phyloP scores from a whole-genome alignment of 2,113 vertebrate species.

The Epinephelus fuscoguttatus region DNA sequence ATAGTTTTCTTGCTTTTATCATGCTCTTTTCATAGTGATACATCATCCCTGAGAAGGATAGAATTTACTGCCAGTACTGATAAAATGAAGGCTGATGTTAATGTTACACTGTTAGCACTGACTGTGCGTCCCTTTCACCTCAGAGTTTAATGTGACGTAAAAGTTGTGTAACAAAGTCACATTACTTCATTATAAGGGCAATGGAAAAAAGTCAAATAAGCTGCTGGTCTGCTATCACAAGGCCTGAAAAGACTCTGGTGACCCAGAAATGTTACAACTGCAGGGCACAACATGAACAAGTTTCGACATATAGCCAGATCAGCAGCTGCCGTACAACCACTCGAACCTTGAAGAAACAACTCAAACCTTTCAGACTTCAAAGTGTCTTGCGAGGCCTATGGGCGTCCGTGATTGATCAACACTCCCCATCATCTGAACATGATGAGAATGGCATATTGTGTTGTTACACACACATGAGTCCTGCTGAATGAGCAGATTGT shows the following conservation, averaged over 20 bases:
- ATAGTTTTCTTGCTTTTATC: neutral
- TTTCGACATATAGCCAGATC: slow-evolving; percentile 20
- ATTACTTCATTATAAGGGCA: neutral
- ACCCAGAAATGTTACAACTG: neutral
- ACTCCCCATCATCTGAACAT: slow-evolving; percentile 21
- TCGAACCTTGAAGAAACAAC: slow-evolving; percentile 22
- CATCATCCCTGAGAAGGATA: neutral
- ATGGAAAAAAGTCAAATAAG: neutral
- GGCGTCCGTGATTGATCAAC: slow-evolving; percentile 1
- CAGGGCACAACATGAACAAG: neutral
- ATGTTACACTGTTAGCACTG: neutral
- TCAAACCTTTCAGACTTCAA: slow-evolving; percentile 34
- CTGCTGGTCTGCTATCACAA: slow-evolving; percentile 30
- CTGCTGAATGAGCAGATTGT: slow-evolving; percentile 28
- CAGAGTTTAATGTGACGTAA: neutral
- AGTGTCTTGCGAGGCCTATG: neutral
- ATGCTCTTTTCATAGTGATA: neutral
- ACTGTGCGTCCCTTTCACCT: neutral
- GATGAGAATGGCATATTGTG: slow-evolving; percentile 27
- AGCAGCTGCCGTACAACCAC: slow-evolving; percentile 18
- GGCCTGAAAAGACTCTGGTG: neutral
- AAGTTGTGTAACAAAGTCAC: slow-evolving; percentile 5
- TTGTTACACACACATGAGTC: slow-evolving; percentile 9
- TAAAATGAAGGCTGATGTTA: too few relatives aligned
- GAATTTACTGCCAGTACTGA: neutral